phyloP scores from a whole-genome alignment of 53 echinoderm and acorn worm genomes.

The Paelopatides confundens region DNA sequence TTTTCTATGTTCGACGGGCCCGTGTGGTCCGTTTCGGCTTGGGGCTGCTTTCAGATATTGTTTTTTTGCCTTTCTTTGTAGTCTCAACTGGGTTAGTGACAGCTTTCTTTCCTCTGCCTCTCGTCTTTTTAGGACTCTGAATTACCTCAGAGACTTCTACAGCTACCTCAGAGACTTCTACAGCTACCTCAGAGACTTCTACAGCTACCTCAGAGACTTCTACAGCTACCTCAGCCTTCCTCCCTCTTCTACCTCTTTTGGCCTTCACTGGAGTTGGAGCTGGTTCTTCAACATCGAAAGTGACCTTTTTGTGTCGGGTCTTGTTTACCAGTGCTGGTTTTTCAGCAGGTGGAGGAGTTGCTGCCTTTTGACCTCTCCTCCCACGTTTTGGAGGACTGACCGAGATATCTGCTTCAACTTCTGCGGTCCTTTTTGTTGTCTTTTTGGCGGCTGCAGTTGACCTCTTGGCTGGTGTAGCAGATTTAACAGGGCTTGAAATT shows the following conservation, averaged over 20 bases:
- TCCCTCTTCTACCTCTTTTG: constrained; percentile 61
- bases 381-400: constrained; percentile 30
- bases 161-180: constrained; percentile 27
- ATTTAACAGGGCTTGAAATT: constrained; percentile 34
- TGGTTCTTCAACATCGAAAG: constrained; percentile 7
- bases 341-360: background rate
- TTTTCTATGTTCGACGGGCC: constrained; percentile 30
- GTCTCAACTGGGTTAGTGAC: constrained; percentile 47
- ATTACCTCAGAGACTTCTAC: constrained; percentile 40
- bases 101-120: constrained; percentile 61
- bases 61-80: constrained; percentile 49
- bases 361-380: background rate
- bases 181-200: constrained; percentile 30
- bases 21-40: constrained; percentile 30
- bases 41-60: background rate
- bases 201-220: constrained; percentile 30
- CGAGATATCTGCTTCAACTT: background rate
- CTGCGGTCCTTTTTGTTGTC: constrained; percentile 32
- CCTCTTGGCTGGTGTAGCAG: constrained; percentile 49
- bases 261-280: constrained; percentile 39
- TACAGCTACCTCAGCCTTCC: constrained; percentile 45
- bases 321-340: constrained; percentile 39
- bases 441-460: constrained; percentile 16
- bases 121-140: constrained; percentile 63
- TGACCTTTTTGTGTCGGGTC: background rate